Evolutionary conservation across 23 tunicate genomes (phyloP), one percentile per base, ranked within the genome.

Genomic region (Diplosoma virens): DNA sequence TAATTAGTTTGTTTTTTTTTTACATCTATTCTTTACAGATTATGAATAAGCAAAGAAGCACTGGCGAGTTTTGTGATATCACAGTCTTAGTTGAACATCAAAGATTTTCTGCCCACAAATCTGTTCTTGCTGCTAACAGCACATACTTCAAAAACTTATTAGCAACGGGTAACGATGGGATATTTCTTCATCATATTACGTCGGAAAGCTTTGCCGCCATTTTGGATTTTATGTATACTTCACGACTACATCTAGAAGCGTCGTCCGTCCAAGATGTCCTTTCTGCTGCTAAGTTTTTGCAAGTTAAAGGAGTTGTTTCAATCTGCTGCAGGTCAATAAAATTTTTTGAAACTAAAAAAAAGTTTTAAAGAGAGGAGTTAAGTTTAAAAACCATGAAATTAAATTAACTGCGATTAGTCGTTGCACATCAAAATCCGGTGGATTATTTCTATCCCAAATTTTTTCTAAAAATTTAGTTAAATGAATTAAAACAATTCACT

Each of bases 181-280:
- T 92, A 14, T 92, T 82, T 64, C 80, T 92, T 1, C 83, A 87
- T 5, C 92, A 92, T 59, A 66, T 92, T 27, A 80, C 84, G 0
- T 87, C 87, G 14, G 87, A 81, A 16, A 85, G 97, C 28, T 92
- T 92, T 71, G 60, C 69, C 30, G 86, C 86, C n/a, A 76, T 92
- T 25, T 58, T 92, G 64, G 92, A 92, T 81, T 92, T 85, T 58
- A 92, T 92, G 91, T 92, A 92, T 76, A 92, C 97, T n/a, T 92
- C 97, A 3, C 76, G 76, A 50, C 81, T 92, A 3, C 81, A 80
- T 33, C 25, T 92, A 58, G 92, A 92, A 32, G 56, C 97, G 3
- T 50, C 61, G 1, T 34, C 68, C 24, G 82, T 92, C 6, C 97
- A 92, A 53, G 83, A 85, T 35, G 75, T 92, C n/a, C 61, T 92